Conservation (phyloP, 2,888 invertebrate species). For the Saturnia japonica region DNA sequence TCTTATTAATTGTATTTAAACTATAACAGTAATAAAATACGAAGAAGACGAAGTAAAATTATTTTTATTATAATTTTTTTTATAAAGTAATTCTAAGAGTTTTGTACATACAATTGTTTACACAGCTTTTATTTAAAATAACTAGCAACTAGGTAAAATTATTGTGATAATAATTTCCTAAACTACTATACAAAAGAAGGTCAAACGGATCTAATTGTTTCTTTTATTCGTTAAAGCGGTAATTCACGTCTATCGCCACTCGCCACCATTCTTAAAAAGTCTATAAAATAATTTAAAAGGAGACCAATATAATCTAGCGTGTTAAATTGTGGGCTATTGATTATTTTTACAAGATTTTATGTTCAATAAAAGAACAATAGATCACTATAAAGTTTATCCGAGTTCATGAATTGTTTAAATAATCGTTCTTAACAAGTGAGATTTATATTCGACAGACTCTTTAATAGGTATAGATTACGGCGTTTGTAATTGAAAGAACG, state of each 20-base stretch:
- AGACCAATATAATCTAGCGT: slow-evolving; percentile 17
- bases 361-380: slow-evolving; percentile 13
- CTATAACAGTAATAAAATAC: too few relatives aligned
- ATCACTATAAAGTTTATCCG: slow-evolving; percentile 19
- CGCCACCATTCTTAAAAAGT: neutral
- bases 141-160: neutral
- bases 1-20: neutral
- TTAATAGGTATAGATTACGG: slow-evolving; percentile 30
- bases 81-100: too few relatives aligned
- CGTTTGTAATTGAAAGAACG: slow-evolving; percentile 38
- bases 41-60: too few relatives aligned
- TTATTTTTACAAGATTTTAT: slow-evolving; percentile 19
- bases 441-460: slow-evolving; percentile 16
- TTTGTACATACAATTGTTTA: neutral
- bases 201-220: neutral
- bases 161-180: neutral
- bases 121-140: neutral
- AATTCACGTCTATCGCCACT: neutral
- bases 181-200: neutral
- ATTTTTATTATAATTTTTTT: neutral
- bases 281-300: slow-evolving; percentile 11
- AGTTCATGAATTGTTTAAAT: slow-evolving; percentile 15
- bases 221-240: neutral
- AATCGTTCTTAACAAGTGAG: slow-evolving; percentile 17
- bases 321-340: slow-evolving; percentile 9